Conservation (phyloP, 2,113 vertebrate species). For the Dicrurus megarhynchus region DNA sequence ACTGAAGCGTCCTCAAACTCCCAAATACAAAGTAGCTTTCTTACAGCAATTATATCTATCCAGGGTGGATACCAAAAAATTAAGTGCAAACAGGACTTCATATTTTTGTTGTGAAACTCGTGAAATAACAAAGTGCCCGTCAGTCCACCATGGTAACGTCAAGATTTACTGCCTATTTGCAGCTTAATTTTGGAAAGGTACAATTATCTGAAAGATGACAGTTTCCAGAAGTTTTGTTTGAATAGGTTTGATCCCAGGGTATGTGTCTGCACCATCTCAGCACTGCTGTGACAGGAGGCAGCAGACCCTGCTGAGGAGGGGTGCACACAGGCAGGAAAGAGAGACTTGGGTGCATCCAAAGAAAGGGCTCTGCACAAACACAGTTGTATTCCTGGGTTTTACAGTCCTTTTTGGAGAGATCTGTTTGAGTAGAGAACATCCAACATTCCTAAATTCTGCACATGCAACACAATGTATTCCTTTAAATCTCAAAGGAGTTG, state of each 20-base stretch:
- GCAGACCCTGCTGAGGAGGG: background rate
- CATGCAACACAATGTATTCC: fast-evolving
- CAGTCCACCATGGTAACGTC: fast-evolving
- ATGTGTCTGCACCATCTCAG: background rate
- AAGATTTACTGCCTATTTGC: background rate
- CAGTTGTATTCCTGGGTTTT: background rate
- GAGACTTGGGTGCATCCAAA: background rate
- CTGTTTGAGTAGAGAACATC: too few species aligned
- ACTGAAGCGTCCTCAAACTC: background rate
- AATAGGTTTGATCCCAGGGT: background rate
- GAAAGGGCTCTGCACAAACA: background rate
- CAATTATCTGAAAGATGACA: background rate
- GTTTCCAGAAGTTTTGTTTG: background rate
- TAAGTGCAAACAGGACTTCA: background rate
- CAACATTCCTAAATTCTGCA: background rate
- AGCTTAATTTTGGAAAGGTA: background rate
- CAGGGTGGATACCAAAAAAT: background rate
- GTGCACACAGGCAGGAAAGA: fast-evolving
- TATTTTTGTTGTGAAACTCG: background rate
- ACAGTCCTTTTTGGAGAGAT: background rate
- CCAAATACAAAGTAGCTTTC: background rate
- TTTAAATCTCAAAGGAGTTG: background rate
- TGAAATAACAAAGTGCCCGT: background rate
- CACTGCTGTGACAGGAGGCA: background rate
- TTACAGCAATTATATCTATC: background rate